phyloP scores from a whole-genome alignment of 1,140 invertebrate genomes.

The Lordiphosa clarofinis region DNA sequence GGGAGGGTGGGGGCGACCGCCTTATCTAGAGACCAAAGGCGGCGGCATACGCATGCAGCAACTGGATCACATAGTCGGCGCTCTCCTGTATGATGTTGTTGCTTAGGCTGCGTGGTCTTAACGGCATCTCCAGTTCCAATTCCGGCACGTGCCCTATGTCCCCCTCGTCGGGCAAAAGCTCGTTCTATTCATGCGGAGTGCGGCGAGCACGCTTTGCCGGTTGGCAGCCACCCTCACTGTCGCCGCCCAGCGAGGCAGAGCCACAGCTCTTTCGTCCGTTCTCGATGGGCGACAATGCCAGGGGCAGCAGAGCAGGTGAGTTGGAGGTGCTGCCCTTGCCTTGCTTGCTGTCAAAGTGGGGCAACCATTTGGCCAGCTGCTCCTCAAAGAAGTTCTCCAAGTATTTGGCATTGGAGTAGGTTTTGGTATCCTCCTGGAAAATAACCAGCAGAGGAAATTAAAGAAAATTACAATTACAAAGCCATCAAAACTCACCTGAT shows the following conservation, averaged over 20 bases:
- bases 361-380: slow-evolving; percentile 89
- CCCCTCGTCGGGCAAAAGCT: slow-evolving; percentile 56
- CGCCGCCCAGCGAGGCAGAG: slow-evolving; percentile 57
- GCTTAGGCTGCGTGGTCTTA: slow-evolving; percentile 51
- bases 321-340: slow-evolving; percentile 41
- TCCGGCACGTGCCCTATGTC: slow-evolving; percentile 28
- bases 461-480: background rate
- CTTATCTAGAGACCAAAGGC: slow-evolving; percentile 55
- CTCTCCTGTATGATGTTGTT: slow-evolving; percentile 63
- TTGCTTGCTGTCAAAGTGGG: slow-evolving; percentile 83
- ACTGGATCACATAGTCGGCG: slow-evolving; percentile 60
- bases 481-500: slow-evolving; percentile 85
- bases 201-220: slow-evolving; percentile 64
- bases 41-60: slow-evolving; percentile 61
- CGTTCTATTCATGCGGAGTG: slow-evolving; percentile 69
- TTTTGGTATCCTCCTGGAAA: slow-evolving; percentile 87
- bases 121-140: slow-evolving; percentile 47
- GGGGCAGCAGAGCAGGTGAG: slow-evolving; percentile 42
- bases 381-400: slow-evolving; percentile 93
- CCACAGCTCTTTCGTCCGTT: slow-evolving; percentile 69
- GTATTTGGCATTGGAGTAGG: slow-evolving; percentile 90
- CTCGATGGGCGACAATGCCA: slow-evolving; percentile 44
- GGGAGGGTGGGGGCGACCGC: background rate
- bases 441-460: slow-evolving; percentile 32
- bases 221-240: slow-evolving; percentile 62